Conservation (phyloP, 2,797 vertebrate species). For the Potorous gilbertii region DNA sequence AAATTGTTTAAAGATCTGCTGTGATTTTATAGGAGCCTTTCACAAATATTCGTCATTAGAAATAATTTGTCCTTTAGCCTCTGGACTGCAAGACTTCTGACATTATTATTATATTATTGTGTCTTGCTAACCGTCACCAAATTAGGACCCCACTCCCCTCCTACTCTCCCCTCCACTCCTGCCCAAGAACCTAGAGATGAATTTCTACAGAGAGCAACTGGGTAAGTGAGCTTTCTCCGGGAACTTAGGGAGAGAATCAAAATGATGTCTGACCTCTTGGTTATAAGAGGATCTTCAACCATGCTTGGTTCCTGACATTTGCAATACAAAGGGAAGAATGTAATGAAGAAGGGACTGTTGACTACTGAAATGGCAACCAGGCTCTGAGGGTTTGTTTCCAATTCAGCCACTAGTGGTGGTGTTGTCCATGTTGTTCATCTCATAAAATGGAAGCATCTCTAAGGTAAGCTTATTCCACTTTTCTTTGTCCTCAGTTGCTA, state of each 20-base stretch:
- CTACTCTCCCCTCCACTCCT: not conserved
- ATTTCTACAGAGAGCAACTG: not conserved
- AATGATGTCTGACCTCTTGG: no score
- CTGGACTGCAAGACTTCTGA: not conserved
- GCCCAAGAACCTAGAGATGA: no score
- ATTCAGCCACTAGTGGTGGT: not conserved
- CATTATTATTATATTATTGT: not conserved
- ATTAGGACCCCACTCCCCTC: not conserved
- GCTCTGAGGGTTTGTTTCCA: no score
- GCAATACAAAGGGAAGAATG: no score
- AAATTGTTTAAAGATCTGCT: constrained; percentile 60
- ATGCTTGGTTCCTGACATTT: not conserved
- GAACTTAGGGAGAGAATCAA: not conserved
- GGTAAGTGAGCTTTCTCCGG: not conserved
- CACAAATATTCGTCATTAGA: constrained; percentile 51
- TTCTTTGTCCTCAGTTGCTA: not conserved
- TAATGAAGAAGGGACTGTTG: not conserved
- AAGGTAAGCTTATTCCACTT: not conserved
- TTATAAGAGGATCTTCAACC: not conserved
- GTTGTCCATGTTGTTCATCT: not conserved
- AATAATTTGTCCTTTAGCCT: constrained; percentile 52
- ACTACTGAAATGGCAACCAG: not conserved
- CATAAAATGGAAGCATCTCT: not conserved
- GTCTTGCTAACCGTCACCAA: no score
- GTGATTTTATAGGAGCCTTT: constrained; percentile 26